Percentiles rank a stretch among this genome's conserved stretches.
These are phyloP conservation scores for Acanthaster planci DNA, from an alignment of 35 echinoderm and acorn worm species.

Conservation along the genomic window DNA sequence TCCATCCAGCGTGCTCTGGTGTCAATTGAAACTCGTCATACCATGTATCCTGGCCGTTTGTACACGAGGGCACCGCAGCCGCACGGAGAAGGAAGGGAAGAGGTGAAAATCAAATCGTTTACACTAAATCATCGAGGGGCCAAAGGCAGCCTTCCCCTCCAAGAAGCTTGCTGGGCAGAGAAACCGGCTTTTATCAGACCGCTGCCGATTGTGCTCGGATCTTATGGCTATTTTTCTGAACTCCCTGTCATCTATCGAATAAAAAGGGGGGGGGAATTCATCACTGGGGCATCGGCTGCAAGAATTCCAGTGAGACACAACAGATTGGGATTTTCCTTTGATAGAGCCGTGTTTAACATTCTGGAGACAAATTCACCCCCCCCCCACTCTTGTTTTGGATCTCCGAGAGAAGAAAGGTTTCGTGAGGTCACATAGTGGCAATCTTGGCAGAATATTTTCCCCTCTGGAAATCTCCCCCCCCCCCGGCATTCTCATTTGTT, in stretches of 20 bases:
- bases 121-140: slow-evolving; percentile 20
- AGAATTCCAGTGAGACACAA: slow-evolving; percentile 12
- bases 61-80: background rate
- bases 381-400: background rate
- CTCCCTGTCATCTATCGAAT: background rate
- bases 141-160: background rate
- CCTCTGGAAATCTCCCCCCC: too few relatives aligned
- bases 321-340: background rate
- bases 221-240: background rate
- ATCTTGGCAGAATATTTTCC: too few relatives aligned
- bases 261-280: background rate
- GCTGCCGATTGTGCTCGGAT: slow-evolving; percentile 5
- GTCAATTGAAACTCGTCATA: slow-evolving; percentile 12
- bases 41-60: too few relatives aligned
- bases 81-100: background rate
- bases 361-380: background rate
- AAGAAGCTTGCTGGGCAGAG: background rate
- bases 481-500: too few relatives aligned
- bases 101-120: slow-evolving; percentile 29
- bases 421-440: too few relatives aligned
- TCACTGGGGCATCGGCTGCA: background rate
- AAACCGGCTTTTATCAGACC: slow-evolving; percentile 1
- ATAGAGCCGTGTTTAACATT: background rate
- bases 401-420: too few relatives aligned
- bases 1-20: slow-evolving; percentile 12